Percentiles rank a stretch among this genome's conserved stretches.
Evolutionary conservation across 2,888 invertebrate genomes (phyloP).

Genomic region (Nemapogon koenigi): DNA sequence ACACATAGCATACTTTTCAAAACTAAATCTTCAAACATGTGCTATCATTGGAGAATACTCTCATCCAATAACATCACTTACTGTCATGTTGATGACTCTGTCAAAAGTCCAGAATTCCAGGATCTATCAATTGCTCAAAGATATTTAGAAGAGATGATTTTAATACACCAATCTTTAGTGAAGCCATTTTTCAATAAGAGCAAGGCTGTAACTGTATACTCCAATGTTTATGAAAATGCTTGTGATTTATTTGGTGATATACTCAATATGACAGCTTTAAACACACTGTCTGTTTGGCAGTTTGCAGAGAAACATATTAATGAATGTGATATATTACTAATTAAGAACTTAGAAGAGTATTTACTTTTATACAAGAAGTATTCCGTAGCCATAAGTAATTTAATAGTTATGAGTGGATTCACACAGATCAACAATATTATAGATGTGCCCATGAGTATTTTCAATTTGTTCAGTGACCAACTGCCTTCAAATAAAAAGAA

Average conservation of each 20-base stretch:
- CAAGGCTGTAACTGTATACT: constrained; percentile 57
- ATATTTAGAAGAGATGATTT: constrained; percentile 72
- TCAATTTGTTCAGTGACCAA: constrained; percentile 63
- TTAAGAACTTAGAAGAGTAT: constrained; percentile 75
- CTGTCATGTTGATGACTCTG: constrained; percentile 44
- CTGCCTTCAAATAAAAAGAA: constrained; percentile 60
- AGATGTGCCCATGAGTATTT: constrained; percentile 64
- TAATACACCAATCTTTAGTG: constrained; percentile 67
- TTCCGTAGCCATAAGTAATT: constrained; percentile 73
- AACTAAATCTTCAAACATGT: constrained; percentile 46
- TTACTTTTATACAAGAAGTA: constrained; percentile 75
- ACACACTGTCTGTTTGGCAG: constrained; percentile 72
- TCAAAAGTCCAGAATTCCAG: constrained; percentile 49
- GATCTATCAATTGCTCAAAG: constrained; percentile 70
- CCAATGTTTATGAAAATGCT: constrained; percentile 68
- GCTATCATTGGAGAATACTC: constrained; percentile 54
- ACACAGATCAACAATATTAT: constrained; percentile 68
- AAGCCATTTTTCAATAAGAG: constrained; percentile 72
- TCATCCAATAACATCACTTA: constrained; percentile 54
- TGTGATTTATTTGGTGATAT: constrained; percentile 74
- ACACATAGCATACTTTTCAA: constrained; percentile 24
- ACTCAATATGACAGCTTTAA: constrained; percentile 71
- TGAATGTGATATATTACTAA: constrained; percentile 71
- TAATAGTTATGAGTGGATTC: constrained; percentile 76
- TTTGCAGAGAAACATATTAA: constrained; percentile 71